These are phyloP conservation scores for Nibea coibor DNA, from an alignment of 2,113 vertebrate genomes.

Conservation along the genomic window DNA sequence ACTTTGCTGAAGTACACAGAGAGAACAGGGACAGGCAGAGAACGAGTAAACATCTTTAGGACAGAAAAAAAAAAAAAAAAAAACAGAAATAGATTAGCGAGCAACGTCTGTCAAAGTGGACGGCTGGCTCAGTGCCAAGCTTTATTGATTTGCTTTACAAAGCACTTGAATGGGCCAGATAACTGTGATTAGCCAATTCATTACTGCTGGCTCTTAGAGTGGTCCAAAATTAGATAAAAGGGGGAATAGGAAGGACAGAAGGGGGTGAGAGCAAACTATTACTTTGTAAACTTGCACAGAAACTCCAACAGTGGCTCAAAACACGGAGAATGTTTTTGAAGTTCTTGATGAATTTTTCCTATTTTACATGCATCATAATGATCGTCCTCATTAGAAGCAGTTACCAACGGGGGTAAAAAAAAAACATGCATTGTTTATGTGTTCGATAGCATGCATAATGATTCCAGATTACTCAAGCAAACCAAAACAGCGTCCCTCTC, in stretches of 20 bases:
- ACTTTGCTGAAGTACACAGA: slow-evolving; percentile 66
- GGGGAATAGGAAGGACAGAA: slow-evolving; percentile 54
- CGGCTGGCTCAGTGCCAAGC: slow-evolving; percentile 76
- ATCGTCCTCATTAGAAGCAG: slow-evolving; percentile 57
- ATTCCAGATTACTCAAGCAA: slow-evolving; percentile 53
- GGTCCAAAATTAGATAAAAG: slow-evolving; percentile 83
- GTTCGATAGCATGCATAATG: slow-evolving; percentile 66
- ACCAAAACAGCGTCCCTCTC: slow-evolving; percentile 50
- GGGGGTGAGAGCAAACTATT: slow-evolving; percentile 43
- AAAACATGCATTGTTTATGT: slow-evolving; percentile 64
- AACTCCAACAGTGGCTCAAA: slow-evolving; percentile 34
- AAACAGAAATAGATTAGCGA: slow-evolving; percentile 78
- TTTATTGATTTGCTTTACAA: slow-evolving; percentile 86
- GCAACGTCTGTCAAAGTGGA: slow-evolving; percentile 80
- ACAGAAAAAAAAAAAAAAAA: slow-evolving; percentile 29
- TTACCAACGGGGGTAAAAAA: slow-evolving; percentile 18
- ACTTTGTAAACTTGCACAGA: slow-evolving; percentile 63
- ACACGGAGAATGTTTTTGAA: slow-evolving; percentile 57
- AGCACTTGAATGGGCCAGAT: slow-evolving; percentile 83
- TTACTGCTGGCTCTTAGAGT: slow-evolving; percentile 80
- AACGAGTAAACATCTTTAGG: slow-evolving; percentile 73
- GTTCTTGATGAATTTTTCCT: slow-evolving; percentile 39
- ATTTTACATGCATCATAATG: slow-evolving; percentile 52
- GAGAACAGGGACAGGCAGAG: slow-evolving; percentile 33
- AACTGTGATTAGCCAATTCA: slow-evolving; percentile 87